These are phyloP conservation scores for Pseudopodoces humilis DNA, from an alignment of 2,113 vertebrate species.

Conservation along the genomic window DNA sequence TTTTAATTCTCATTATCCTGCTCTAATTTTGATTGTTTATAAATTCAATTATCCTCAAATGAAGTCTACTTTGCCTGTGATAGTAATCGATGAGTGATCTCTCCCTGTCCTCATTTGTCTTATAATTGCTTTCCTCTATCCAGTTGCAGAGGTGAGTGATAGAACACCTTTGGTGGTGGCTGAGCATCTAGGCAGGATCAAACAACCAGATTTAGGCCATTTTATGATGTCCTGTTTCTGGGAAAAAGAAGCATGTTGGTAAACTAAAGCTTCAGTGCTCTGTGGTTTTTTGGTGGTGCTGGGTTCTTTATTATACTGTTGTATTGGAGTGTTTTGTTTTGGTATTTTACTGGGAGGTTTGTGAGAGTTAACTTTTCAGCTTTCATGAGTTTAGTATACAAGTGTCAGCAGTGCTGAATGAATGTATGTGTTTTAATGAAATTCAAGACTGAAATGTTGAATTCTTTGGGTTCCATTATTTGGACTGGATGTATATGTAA, in stretches of 20 bases:
- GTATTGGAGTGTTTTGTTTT: neutral
- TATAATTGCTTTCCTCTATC: neutral
- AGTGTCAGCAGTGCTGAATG: neutral
- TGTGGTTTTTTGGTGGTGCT: neutral
- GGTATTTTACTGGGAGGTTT: neutral
- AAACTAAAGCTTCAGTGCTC: neutral
- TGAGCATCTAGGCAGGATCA: neutral
- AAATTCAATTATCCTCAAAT: neutral
- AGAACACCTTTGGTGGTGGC: neutral
- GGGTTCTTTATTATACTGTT: neutral
- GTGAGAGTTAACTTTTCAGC: neutral
- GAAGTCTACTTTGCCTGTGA: neutral
- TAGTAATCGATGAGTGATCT: neutral
- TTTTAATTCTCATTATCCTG: neutral
- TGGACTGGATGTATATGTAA: neutral
- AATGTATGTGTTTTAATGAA: neutral
- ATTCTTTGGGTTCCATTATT: neutral
- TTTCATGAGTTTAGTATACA: neutral
- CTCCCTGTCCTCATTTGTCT: neutral
- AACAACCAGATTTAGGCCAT: neutral
- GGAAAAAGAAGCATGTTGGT: fast-evolving
- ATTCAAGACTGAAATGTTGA: neutral
- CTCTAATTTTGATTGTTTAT: neutral
- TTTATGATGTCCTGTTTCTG: neutral
- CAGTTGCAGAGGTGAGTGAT: neutral